These are phyloP conservation scores for Amyelois transitella DNA, from an alignment of 1,140 invertebrate genomes.

Conservation along the genomic window DNA sequence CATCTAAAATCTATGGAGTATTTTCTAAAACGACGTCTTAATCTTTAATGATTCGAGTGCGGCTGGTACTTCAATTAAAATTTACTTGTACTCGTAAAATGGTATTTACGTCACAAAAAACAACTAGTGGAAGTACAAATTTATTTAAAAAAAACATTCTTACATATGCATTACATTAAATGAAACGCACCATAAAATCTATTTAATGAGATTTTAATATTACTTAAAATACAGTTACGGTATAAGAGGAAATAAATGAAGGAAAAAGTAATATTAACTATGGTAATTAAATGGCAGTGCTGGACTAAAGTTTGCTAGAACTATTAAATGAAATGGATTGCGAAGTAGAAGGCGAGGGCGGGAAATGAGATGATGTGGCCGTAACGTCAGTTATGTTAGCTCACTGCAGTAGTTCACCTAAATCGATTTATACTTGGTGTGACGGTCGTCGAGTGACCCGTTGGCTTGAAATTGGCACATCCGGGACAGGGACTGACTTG, in stretches of 20 bases:
- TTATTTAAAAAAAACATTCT: too few relatives aligned
- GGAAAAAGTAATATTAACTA: not conserved
- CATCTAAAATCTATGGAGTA: not conserved
- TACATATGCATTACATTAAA: too few relatives aligned
- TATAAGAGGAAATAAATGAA: not conserved
- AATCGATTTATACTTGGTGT: slow-evolving; percentile 38
- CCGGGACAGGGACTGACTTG: slow-evolving; percentile 12
- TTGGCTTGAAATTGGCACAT: slow-evolving; percentile 40
- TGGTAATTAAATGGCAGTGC: not conserved
- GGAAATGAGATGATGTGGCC: not conserved
- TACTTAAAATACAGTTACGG: not conserved
- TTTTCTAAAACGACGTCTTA: not conserved
- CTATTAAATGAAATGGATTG: not conserved
- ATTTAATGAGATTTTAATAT: not conserved
- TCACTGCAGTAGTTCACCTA: slow-evolving; percentile 11
- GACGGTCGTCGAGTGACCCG: slow-evolving; percentile 22
- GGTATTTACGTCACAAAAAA: too few relatives aligned
- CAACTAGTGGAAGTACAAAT: too few relatives aligned
- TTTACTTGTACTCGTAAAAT: too few relatives aligned
- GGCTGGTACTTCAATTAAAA: too few relatives aligned
- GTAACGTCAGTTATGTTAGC: not conserved
- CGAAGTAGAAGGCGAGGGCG: not conserved
- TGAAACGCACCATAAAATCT: not conserved
- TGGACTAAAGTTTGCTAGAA: not conserved
- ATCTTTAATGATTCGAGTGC: not conserved